Evolutionary conservation across 1,140 invertebrate species (phyloP), one percentile per base, ranked within the genome.

Genomic region (Drosophila prosaltans): DNA sequence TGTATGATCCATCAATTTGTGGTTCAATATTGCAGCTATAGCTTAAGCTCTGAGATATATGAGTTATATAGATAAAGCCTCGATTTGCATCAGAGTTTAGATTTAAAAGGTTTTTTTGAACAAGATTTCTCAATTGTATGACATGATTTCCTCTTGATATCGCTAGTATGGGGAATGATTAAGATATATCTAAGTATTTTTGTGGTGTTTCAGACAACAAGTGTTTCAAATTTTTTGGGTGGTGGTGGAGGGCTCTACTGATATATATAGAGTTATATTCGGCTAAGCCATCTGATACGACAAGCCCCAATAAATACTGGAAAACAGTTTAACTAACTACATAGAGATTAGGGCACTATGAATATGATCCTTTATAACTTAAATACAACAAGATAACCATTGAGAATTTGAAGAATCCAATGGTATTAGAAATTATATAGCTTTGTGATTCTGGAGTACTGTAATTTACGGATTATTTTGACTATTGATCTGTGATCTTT

Each of bases 141-240:
- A 51, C 45, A 32, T 16, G 51, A 63, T 21, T 65, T 40, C 5
- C 40, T 26, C 16, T n/a, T 39, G 24, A 48, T 57, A 57, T 65
- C 30, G 16, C 7, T 41, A 63, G 16, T 63, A 41, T 9, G 41
- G 26, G 16, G 6, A 36, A 21, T 51, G 6, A 10, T 51, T 51
- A 2, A 48, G 21, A 24, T 26, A 26, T 51, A 45, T 51, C 45
- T 51, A 51, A 30, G 7, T 63, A 63, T 24, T 43, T 63, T 21
- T 63, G 43, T 51, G 28, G 74, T 74, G 78, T 80, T 41, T 16
- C 74, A 78, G 71, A 78, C 78, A 78, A 80, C 74, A 55, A 77
- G 78, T 78, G 72, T 65, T 48, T 51, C 24, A 10, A 26, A 16
- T 16, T 16, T 16, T 51, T 51, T 26, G 21, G 45, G 21, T 45